A percentile compares a stretch with the other conserved stretches of the same genome.
These are phyloP conservation scores for Eupristina koningsbergeri DNA, from an alignment of 1,140 invertebrate species.

Conservation along the genomic window DNA sequence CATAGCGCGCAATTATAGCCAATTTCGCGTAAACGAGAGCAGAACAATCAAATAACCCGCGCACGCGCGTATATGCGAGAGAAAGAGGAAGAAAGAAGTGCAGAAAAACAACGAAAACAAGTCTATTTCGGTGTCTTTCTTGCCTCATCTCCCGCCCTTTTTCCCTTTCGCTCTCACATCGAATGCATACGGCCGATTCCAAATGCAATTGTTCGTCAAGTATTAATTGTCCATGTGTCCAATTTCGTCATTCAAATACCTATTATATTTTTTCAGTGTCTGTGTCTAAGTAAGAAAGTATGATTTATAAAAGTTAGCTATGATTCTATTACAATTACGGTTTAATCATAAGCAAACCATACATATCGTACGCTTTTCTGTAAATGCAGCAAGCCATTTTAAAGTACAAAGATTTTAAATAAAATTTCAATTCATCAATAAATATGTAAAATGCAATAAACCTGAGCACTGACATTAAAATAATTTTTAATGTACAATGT, in stretches of 20 bases:
- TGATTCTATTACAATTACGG: no score
- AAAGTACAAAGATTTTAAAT: no score
- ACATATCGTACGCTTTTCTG: no score
- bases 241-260: neutral
- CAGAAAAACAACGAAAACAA: constrained; percentile 20
- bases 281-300: no score
- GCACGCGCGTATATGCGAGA: constrained; percentile 17
- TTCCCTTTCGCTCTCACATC: constrained; percentile 9
- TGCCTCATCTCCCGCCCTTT: neutral
- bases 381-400: no score
- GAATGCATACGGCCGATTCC: neutral
- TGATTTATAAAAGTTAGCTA: neutral
- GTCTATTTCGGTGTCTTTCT: constrained; percentile 34
- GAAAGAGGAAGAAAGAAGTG: constrained; percentile 16
- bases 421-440: no score
- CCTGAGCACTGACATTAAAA: no score
- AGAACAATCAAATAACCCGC: constrained; percentile 59
- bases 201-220: neutral
- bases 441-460: no score
- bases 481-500: no score
- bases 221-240: neutral
- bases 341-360: no score
- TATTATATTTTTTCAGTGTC: no score
- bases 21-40: constrained; percentile 61
- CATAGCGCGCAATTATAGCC: constrained; percentile 61